A percentile compares a stretch with the other conserved stretches of the same genome.
These are phyloP conservation scores for Agrochola macilenta DNA, from an alignment of 2,888 invertebrate species.

Conservation along the genomic window DNA sequence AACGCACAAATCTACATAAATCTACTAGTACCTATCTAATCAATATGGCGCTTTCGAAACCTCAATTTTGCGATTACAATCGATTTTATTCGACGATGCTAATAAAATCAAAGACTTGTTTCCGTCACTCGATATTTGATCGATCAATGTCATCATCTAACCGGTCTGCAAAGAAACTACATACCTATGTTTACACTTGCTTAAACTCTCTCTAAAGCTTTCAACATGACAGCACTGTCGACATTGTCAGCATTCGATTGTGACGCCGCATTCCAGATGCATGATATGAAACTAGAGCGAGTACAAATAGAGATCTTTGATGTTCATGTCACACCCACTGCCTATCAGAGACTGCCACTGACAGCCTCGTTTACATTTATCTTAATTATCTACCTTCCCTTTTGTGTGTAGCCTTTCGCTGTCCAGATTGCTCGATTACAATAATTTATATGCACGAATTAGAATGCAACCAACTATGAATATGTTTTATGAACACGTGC, in stretches of 20 bases:
- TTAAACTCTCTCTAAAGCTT: constrained; percentile 64
- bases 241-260: constrained; percentile 66
- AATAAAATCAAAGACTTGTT: constrained; percentile 51
- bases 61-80: constrained; percentile 43
- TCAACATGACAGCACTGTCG: constrained; percentile 60
- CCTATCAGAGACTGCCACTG: constrained; percentile 70
- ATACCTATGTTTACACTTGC: constrained; percentile 45
- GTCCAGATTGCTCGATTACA: constrained; percentile 56
- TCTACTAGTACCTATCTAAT: neutral
- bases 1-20: neutral
- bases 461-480: constrained; percentile 41
- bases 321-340: constrained; percentile 74
- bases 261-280: constrained; percentile 65
- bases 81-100: constrained; percentile 41
- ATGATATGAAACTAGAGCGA: constrained; percentile 73
- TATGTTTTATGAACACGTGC: constrained; percentile 37
- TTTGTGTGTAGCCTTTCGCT: constrained; percentile 58
- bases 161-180: constrained; percentile 41
- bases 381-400: constrained; percentile 64
- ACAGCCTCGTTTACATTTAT: constrained; percentile 67
- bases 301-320: constrained; percentile 66
- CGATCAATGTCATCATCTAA: constrained; percentile 46
- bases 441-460: constrained; percentile 51
- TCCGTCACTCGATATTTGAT: constrained; percentile 37
- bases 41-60: constrained; percentile 36